Evolutionary conservation across 2,113 vertebrate genomes (phyloP).

Genomic region (Tympanuchus pallidicinctus): DNA sequence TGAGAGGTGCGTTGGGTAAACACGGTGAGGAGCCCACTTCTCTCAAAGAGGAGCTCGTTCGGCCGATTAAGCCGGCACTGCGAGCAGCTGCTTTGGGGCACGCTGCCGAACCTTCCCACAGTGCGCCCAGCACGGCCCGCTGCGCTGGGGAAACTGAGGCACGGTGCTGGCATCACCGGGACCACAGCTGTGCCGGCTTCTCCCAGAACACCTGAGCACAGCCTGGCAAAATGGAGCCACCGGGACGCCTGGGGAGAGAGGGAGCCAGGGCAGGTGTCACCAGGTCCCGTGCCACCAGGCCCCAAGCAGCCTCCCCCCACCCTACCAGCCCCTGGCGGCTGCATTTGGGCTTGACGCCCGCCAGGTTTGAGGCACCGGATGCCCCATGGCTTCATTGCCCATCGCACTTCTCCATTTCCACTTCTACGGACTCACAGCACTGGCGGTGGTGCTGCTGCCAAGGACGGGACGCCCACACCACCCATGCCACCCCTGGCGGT

Average conservation of each 20-base stretch:
- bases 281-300: too few relatives aligned
- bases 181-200: neutral
- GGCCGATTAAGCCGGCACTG: constrained; percentile 74
- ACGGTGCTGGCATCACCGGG: neutral
- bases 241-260: too few relatives aligned
- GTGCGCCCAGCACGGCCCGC: neutral
- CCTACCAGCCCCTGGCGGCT: neutral
- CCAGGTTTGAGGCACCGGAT: neutral
- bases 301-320: too few relatives aligned
- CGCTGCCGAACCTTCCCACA: neutral
- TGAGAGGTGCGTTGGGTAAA: constrained; percentile 70
- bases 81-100: neutral
- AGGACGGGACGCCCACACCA: too few relatives aligned
- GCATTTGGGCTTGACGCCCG: neutral
- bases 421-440: neutral
- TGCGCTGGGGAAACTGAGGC: constrained; percentile 62
- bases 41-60: constrained; percentile 71
- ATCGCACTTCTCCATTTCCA: neutral
- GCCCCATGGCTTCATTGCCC: neutral
- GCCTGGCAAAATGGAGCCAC: too few relatives aligned
- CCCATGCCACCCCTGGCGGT: constrained; percentile 10
- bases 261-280: too few relatives aligned
- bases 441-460: too few relatives aligned
- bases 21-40: constrained; percentile 52
- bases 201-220: neutral